phyloP scores from a whole-genome alignment of 2,888 invertebrate genomes.

The Phengaris arion region DNA sequence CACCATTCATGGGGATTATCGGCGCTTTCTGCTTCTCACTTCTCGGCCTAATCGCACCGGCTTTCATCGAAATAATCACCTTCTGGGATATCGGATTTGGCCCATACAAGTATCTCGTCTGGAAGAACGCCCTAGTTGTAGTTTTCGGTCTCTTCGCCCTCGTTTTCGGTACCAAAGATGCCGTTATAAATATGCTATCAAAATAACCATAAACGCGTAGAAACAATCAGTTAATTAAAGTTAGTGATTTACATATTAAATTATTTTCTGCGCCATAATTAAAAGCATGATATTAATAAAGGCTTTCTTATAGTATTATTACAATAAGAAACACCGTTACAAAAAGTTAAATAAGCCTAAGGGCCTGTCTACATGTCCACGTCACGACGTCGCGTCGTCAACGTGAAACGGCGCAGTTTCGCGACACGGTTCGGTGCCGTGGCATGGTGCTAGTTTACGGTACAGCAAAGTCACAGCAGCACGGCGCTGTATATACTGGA shows the following conservation, averaged over 20 bases:
- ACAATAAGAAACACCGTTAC: too few species aligned
- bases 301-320: neutral
- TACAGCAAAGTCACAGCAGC: too few species aligned
- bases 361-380: too few species aligned
- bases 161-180: conserved; percentile 83
- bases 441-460: too few species aligned
- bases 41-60: conserved; percentile 93
- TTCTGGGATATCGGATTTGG: conserved; percentile 92
- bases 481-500: too few species aligned
- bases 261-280: neutral
- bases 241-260: neutral
- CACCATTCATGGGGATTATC: conserved; percentile 93
- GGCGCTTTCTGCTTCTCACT: conserved; percentile 96
- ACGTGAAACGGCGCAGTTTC: too few species aligned
- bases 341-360: neutral
- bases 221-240: conserved; percentile 6
- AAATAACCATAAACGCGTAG: conserved; percentile 37
- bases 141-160: conserved; percentile 89
- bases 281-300: neutral
- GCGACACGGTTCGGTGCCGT: too few species aligned
- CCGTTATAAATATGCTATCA: conserved; percentile 49
- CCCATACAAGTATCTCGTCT: conserved; percentile 83
- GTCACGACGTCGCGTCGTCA: too few species aligned
- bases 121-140: conserved; percentile 88
- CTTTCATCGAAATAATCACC: conserved; percentile 89